Base-by-base conservation (phyloP, 92 coral and sea anemone genomes). In the Chrysogorgia sp. region DNA sequence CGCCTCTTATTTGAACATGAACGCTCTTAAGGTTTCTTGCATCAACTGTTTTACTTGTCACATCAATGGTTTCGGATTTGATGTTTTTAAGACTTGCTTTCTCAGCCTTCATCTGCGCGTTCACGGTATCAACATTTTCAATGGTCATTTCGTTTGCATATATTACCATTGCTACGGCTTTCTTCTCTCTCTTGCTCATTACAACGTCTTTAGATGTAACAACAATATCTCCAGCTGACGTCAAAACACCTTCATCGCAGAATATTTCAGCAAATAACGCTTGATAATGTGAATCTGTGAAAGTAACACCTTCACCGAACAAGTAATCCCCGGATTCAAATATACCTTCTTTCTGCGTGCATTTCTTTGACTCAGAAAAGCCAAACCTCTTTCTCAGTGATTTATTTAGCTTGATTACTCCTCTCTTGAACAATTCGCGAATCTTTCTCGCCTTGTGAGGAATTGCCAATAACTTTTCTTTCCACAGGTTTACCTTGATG, bases 121-220 rank as follows among this genome's bases (percentile, higher is more conserved):
- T 7, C 26, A 2, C 69, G 24, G 69, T 43, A 30, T 29, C 48
- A 14, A 30, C 24, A 28, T 63, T 63, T 63, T 63, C 69, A 14
- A 60, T 81, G 77, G 80, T 63, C 30, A 64, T 61, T 31, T 74
- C 26, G 7, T 85, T 86, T 72, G 86, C 85, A 58, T 45, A 66
- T 35, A 85, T 67, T 59, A 65, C 26, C 85, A 85, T 81, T 65
- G 89, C 68, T 5, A 85, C 68, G 34, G 89, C 89, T 55, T 69
- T 81, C 86, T 85, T 85, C 58, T 85, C 86, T 59, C 89, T 74
- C 59, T 85, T 81, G 69, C 77, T 81, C 82, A 85, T 26, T n/a
- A 30, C 34, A 53, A 85, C 67, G 28, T 85, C 86, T 67, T 74
- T 72, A 50, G 89, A 74, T 19, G 21, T 66, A 63, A 81, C 89